A percentile compares a stretch with the other conserved stretches of the same genome.
These are phyloP conservation scores for Berghia stephanieae DNA, from an alignment of 1,140 invertebrate species.

Conservation along the genomic window DNA sequence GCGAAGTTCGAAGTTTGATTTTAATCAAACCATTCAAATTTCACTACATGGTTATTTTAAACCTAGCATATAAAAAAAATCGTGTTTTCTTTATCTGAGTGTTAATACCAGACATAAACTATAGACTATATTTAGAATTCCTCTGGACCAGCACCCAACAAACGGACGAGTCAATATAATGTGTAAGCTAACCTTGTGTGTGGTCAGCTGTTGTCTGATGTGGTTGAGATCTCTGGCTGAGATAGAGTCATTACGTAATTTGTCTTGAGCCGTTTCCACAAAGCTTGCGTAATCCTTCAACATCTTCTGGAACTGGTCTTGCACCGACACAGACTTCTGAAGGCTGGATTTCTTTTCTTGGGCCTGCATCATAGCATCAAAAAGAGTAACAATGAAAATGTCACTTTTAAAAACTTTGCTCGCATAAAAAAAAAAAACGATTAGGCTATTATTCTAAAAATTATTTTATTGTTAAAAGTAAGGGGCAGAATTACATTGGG, in stretches of 20 bases:
- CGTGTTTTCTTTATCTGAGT: no score
- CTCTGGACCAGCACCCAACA: background rate
- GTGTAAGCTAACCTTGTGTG: slow-evolving; percentile 58
- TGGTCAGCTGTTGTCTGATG: slow-evolving; percentile 57
- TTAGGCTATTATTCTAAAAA: no score
- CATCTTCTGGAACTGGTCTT: slow-evolving; percentile 65
- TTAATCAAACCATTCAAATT: no score
- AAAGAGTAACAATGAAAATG: no score
- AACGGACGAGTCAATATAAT: background rate
- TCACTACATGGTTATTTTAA: no score
- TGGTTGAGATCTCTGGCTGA: slow-evolving; percentile 51
- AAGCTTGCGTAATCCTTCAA: slow-evolving; percentile 61
- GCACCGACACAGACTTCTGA: slow-evolving; percentile 51
- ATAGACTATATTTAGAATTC: background rate
- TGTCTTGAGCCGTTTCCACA: slow-evolving; percentile 62
- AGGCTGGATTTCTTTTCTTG: slow-evolving; percentile 56
- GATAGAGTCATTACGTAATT: slow-evolving; percentile 54
- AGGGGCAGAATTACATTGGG: no score
- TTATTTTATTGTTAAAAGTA: no score
- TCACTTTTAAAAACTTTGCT: no score
- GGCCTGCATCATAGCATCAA: slow-evolving; percentile 46
- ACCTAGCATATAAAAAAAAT: no score
- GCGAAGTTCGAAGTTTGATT: no score
- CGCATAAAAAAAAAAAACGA: no score
- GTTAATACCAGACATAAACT: no score